Conservation (phyloP, 92 coral and sea anemone species). For the Parazoanthus darwini region DNA sequence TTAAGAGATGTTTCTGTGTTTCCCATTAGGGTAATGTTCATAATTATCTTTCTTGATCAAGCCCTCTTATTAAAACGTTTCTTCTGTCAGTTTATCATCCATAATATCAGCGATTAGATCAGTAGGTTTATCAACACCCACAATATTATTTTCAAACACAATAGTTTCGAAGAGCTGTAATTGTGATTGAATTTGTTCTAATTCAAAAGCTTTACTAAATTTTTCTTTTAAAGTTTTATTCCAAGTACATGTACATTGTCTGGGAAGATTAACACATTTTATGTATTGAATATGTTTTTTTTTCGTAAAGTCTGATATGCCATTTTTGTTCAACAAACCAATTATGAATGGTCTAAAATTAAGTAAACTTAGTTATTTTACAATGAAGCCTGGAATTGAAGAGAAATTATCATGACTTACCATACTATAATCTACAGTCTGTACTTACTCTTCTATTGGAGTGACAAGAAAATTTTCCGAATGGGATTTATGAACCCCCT, state of each 20-base stretch:
- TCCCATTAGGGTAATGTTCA: no score
- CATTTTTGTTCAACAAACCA: slow-evolving; percentile 24
- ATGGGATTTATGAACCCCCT: slow-evolving; percentile 46
- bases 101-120: background rate
- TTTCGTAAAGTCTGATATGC: background rate
- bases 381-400: slow-evolving; percentile 15
- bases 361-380: slow-evolving; percentile 4
- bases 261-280: slow-evolving; percentile 11
- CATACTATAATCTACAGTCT: slow-evolving; percentile 27
- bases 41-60: no score
- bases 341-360: slow-evolving; percentile 45
- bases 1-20: no score
- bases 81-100: background rate
- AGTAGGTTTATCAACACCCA: background rate
- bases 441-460: slow-evolving; percentile 18
- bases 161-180: background rate
- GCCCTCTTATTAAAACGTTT: no score
- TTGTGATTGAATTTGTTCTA: background rate
- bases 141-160: background rate
- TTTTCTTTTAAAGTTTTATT: slow-evolving; percentile 10
- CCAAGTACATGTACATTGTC: slow-evolving; percentile 17
- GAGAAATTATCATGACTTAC: slow-evolving; percentile 31
- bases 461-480: slow-evolving; percentile 38
- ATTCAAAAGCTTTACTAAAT: background rate
- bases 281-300: background rate